Percentiles rank a stretch among this genome's conserved stretches.
Evolutionary conservation across 2,888 invertebrate species (phyloP).

Genomic region (Ichneumoninae sp.): DNA sequence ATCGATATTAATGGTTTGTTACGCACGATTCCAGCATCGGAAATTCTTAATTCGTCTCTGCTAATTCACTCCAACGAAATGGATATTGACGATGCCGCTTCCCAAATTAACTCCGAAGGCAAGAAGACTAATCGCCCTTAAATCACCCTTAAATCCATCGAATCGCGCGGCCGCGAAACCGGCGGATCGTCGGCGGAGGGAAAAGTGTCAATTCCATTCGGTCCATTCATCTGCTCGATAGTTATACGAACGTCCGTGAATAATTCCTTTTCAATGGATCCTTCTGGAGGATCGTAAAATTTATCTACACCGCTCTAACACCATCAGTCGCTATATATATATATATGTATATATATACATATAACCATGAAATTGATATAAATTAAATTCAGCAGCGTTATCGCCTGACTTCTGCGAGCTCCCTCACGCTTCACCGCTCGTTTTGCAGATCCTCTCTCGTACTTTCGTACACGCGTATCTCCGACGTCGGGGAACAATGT

Average conservation of each 20-base stretch:
- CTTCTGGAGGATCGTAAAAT: slow-evolving; percentile 7
- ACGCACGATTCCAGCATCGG: slow-evolving; percentile 25
- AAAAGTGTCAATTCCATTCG: neutral
- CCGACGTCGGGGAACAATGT: slow-evolving; percentile 47
- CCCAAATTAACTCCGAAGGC: neutral
- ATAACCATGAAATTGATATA: slow-evolving; percentile 46
- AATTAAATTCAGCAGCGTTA: slow-evolving; percentile 39
- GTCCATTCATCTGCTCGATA: neutral
- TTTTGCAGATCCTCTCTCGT: slow-evolving; percentile 4
- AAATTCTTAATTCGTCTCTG: slow-evolving; percentile 39
- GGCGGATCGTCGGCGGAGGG: neutral
- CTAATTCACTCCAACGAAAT: slow-evolving; percentile 21
- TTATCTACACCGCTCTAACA: neutral
- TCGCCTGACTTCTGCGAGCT: slow-evolving; percentile 44
- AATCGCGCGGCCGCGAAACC: neutral
- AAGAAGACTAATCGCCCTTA: neutral
- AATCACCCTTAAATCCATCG: neutral
- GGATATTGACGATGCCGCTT: slow-evolving; percentile 14
- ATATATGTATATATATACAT: no score
- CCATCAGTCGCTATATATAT: neutral
- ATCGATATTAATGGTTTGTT: slow-evolving; percentile 51
- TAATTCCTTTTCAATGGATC: neutral
- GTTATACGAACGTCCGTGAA: neutral
- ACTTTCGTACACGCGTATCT: slow-evolving; percentile 26
- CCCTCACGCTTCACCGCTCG: neutral